Evolutionary conservation across 2,888 invertebrate species (phyloP).

Genomic region (Hoplodrina ambigua): DNA sequence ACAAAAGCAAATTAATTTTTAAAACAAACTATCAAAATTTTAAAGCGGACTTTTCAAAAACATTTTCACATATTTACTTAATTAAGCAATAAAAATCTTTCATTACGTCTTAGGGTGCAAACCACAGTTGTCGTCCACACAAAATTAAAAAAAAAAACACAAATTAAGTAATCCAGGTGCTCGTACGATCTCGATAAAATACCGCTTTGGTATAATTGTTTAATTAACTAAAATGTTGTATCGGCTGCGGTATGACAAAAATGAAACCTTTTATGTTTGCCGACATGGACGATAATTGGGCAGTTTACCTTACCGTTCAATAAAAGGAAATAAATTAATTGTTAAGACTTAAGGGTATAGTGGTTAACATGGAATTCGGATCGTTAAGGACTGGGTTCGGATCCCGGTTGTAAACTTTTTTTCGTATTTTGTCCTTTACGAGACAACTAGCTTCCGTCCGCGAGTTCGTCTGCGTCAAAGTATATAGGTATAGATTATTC

Average conservation of each 20-base stretch:
- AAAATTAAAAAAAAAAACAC: slow-evolving; percentile 42
- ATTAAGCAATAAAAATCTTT: slow-evolving; percentile 49
- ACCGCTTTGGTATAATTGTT: slow-evolving; percentile 51
- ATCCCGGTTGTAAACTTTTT: slow-evolving; percentile 4
- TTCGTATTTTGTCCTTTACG: neutral
- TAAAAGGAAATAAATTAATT: slow-evolving; percentile 45
- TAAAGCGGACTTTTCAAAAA: neutral
- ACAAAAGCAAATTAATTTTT: neutral
- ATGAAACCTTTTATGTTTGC: slow-evolving; percentile 47
- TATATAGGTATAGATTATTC: too few relatives aligned
- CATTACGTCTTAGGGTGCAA: slow-evolving; percentile 41
- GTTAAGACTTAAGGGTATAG: slow-evolving; percentile 17
- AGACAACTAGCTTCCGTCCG: too few relatives aligned
- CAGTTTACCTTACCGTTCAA: slow-evolving; percentile 44
- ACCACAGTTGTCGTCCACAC: slow-evolving; percentile 37
- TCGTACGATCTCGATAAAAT: slow-evolving; percentile 56
- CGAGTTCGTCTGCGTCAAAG: too few relatives aligned
- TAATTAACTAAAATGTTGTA: slow-evolving; percentile 58
- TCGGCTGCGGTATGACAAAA: slow-evolving; percentile 50
- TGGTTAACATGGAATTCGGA: slow-evolving; percentile 19
- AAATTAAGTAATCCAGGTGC: slow-evolving; percentile 56
- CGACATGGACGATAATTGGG: slow-evolving; percentile 53
- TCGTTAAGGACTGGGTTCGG: slow-evolving; percentile 25
- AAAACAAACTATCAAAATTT: neutral
- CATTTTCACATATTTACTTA: slow-evolving; percentile 23